phyloP scores from a whole-genome alignment of 2,797 vertebrate species.

The Scolopax bukidnonensis region DNA sequence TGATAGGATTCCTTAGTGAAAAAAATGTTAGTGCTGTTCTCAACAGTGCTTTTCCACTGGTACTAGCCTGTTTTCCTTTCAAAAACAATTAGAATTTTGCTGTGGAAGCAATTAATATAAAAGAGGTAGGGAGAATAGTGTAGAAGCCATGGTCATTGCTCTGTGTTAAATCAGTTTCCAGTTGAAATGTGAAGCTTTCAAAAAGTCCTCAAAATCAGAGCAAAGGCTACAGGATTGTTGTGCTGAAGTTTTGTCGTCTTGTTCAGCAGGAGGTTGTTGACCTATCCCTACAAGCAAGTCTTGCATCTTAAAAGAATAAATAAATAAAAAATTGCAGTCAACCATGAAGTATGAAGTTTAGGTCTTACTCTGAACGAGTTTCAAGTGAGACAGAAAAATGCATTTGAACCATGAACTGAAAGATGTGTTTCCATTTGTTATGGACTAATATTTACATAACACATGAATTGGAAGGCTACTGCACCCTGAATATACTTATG shows the following conservation, averaged over 20 bases:
- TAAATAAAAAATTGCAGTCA: not conserved
- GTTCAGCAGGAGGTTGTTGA: not conserved
- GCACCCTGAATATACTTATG: not conserved
- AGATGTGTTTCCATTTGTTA: not conserved
- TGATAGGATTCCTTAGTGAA: not conserved
- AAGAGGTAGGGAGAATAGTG: not conserved
- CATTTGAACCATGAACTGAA: not conserved
- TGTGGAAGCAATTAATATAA: not conserved
- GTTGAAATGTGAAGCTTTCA: not conserved
- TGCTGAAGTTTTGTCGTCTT: not conserved
- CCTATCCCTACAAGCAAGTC: not conserved
- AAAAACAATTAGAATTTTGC: not conserved
- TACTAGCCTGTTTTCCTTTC: not conserved
- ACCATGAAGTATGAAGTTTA: not conserved
- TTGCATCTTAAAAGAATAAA: not conserved
- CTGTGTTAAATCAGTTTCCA: not conserved
- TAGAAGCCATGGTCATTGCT: not conserved
- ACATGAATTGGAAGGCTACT: not conserved
- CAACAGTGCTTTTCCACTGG: not conserved
- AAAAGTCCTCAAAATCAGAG: not conserved
- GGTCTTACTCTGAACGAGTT: not conserved
- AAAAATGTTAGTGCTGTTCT: not conserved
- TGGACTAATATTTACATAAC: not conserved
- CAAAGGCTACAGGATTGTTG: not conserved
- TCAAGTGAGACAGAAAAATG: not conserved